These are phyloP conservation scores for Tinea semifulvella DNA, from an alignment of 2,888 invertebrate species.

Conservation along the genomic window DNA sequence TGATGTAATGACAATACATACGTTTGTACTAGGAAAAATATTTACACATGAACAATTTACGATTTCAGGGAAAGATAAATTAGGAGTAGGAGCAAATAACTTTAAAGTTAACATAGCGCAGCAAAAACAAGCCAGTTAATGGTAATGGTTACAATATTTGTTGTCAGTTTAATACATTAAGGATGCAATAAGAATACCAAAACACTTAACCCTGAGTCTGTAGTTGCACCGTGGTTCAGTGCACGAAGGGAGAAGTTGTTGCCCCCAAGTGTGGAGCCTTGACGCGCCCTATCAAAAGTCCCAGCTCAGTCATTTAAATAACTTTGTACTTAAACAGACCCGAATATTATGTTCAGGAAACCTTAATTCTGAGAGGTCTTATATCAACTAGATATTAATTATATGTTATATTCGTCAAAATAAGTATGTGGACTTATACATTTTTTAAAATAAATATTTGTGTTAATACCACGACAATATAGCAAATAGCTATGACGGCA, in stretches of 20 bases:
- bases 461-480: too few species aligned
- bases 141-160: background rate
- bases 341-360: too few species aligned
- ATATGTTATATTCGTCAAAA: too few species aligned
- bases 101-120: background rate
- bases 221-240: constrained; percentile 33
- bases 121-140: background rate
- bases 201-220: constrained; percentile 21
- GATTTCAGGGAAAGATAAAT: constrained; percentile 6
- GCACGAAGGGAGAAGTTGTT: constrained; percentile 49
- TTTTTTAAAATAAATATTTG: too few species aligned
- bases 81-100: too few species aligned
- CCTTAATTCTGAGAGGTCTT: too few species aligned
- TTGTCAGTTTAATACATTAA: background rate
- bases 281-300: constrained; percentile 26
- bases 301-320: constrained; percentile 3
- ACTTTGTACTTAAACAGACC: background rate
- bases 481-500: too few species aligned
- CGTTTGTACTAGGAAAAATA: constrained; percentile 1
- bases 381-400: too few species aligned
- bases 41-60: constrained; percentile 3
- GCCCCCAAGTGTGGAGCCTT: constrained; percentile 40
- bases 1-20: constrained; percentile 14
- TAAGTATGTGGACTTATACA: too few species aligned
- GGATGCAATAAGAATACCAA: constrained; percentile 15